phyloP scores from a whole-genome alignment of 2,797 vertebrate genomes.

The Denticeps clupeoides region DNA sequence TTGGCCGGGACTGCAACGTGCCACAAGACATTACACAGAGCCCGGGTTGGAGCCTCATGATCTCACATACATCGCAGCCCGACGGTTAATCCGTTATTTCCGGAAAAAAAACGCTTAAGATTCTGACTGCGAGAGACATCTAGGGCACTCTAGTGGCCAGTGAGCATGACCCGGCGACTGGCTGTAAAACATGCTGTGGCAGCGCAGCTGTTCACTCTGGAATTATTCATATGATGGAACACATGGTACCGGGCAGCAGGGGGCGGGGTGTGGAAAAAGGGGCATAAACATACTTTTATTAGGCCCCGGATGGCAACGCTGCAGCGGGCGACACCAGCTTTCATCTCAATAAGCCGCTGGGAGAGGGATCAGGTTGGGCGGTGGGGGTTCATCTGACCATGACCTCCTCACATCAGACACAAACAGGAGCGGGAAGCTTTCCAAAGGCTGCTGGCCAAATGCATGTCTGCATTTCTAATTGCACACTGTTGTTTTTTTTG shows the following conservation, averaged over 20 bases:
- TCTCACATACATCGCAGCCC: not conserved
- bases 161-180: constrained; percentile 14
- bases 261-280: too few species aligned
- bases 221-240: constrained; percentile 6
- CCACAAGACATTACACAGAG: too few species aligned
- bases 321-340: constrained; percentile 2
- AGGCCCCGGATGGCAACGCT: constrained; percentile 5
- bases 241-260: constrained; percentile 11
- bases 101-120: constrained; percentile 8
- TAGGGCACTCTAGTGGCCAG: constrained; percentile 8
- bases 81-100: not conserved
- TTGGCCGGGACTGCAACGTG: too few species aligned
- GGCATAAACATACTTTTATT: too few species aligned
- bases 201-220: constrained; percentile 17
- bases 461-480: not conserved
- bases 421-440: not conserved
- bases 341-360: constrained; percentile 9
- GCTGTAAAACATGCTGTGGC: constrained; percentile 16
- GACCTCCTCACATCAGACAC: constrained; percentile 8
- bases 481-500: not conserved
- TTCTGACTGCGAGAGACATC: constrained; percentile 11
- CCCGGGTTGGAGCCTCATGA: too few species aligned
- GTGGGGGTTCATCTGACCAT: constrained; percentile 1
- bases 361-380: not conserved
- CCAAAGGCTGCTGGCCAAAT: not conserved